These are phyloP conservation scores for Poeciliopsis gracilis DNA, from an alignment of 2,797 vertebrate genomes.

Conservation along the genomic window DNA sequence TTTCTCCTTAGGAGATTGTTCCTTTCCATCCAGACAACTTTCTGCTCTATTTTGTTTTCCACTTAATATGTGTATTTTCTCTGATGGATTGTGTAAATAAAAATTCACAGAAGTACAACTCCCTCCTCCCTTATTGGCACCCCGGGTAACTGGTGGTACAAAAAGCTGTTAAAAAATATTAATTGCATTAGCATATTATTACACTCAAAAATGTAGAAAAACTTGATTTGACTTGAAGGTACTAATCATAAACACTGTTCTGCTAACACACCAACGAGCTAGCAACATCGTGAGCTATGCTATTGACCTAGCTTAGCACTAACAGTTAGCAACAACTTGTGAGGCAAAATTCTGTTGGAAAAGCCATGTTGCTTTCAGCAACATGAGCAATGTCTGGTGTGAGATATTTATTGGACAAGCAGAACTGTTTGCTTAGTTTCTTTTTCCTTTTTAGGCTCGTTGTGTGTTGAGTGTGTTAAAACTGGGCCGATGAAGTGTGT, in stretches of 20 bases:
- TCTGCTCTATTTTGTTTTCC: background rate
- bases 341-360: background rate
- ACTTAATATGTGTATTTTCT: background rate
- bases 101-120: background rate
- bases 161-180: background rate
- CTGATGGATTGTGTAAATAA: background rate
- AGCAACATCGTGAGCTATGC: background rate
- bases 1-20: background rate
- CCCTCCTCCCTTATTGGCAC: background rate
- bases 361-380: background rate
- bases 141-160: background rate
- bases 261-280: background rate
- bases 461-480: constrained; percentile 17
- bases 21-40: constrained; percentile 1
- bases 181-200: background rate
- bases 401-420: background rate
- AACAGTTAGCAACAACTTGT: background rate
- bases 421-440: background rate
- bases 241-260: too few relatives aligned
- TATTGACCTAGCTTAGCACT: background rate
- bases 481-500: constrained; percentile 43
- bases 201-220: background rate
- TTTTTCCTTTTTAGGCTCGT: background rate
- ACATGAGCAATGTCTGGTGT: background rate
- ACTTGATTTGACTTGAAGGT: background rate